Evolutionary conservation across 2,888 invertebrate species (phyloP), one percentile per base, ranked within the genome.

Genomic region (Callinectes sapidus): DNA sequence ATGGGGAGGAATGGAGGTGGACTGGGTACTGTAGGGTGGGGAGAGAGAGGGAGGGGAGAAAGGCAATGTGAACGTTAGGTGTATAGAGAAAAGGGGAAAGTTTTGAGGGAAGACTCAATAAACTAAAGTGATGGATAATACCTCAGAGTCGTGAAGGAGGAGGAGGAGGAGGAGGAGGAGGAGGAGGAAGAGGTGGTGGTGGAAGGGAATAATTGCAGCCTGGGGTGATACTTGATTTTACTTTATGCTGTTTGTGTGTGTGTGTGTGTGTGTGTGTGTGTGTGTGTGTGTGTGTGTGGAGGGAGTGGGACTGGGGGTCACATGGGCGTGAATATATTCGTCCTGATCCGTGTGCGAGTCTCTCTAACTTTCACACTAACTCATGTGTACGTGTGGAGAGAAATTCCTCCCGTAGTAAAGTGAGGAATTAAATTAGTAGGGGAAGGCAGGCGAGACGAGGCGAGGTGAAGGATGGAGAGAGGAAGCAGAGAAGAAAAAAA

Each of bases 221-320:
- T 28, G 10, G 3, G 28, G 28, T 23, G 71, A n/a, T n/a, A 71
- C 28, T 71, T 71, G 5, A n/a, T 71, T 71, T n/a, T 28, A 71
- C 23, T 61, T n/a, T 71, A 71, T 71, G n/a, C 71, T 71, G 18
- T 71, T 71, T 71, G 71, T 71, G 71, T 71, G 71, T 81, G 35
- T 81, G 32, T 35, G 81, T 81, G 81, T 81, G 81, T 35, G 81
- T 81, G 81, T 81, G 81, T 35, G 81, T 81, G 81, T 81, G 81
- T 81, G 81, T 81, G 81, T 81, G 81, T 81, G 81, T 81, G 81
- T 81, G 16, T 81, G 81, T 81, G 71, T 71, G 10, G 71, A n/a
- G 71, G 28, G 71, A 23, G 35, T 35, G 81, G 32, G 14, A 16
- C 23, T 35, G 81, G 1, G 81, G 81, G 18, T 32, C 81, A 81